These are phyloP conservation scores for Galleria mellonella DNA, from an alignment of 1,140 invertebrate species.

Conservation along the genomic window DNA sequence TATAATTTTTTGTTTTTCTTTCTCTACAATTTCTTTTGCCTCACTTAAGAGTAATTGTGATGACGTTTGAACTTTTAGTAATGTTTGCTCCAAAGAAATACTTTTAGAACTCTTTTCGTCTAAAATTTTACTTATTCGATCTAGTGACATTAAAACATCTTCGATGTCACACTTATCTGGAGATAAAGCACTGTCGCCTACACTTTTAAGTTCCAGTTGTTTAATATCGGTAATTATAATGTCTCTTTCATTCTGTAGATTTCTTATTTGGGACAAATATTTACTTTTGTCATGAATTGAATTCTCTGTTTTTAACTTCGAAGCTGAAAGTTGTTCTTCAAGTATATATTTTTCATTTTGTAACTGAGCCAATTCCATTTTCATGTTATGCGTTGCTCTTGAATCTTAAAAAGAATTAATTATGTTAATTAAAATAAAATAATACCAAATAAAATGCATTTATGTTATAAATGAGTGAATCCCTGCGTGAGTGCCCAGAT, in stretches of 20 bases:
- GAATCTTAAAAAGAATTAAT: constrained; percentile 53
- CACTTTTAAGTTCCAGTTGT: constrained; percentile 41
- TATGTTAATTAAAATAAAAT: constrained; percentile 5
- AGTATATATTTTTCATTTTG: constrained; percentile 33
- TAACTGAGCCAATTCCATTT: constrained; percentile 42
- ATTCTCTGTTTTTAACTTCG: constrained; percentile 29
- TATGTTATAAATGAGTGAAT: too few relatives aligned
- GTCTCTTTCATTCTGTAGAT: constrained; percentile 42
- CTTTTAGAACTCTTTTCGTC: constrained; percentile 31
- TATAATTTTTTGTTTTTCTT: constrained; percentile 54
- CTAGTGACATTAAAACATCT: constrained; percentile 36
- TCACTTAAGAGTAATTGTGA: constrained; percentile 53
- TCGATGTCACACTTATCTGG: constrained; percentile 29
- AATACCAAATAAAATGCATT: not conserved
- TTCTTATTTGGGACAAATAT: constrained; percentile 23
- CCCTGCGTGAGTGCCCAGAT: too few relatives aligned
- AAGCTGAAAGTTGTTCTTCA: constrained; percentile 36
- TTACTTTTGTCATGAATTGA: constrained; percentile 26
- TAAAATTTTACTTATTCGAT: constrained; percentile 35
- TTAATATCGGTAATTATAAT: constrained; percentile 43
- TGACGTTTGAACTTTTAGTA: constrained; percentile 50
- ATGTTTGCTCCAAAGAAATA: constrained; percentile 40
- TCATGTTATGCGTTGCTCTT: constrained; percentile 58
- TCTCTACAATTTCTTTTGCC: constrained; percentile 51
- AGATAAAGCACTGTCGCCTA: constrained; percentile 38